Percentiles rank a stretch among this genome's conserved stretches.
These are phyloP conservation scores for Cheirogaleus medius DNA, from an alignment of 2,113 vertebrate species.

Conservation along the genomic window DNA sequence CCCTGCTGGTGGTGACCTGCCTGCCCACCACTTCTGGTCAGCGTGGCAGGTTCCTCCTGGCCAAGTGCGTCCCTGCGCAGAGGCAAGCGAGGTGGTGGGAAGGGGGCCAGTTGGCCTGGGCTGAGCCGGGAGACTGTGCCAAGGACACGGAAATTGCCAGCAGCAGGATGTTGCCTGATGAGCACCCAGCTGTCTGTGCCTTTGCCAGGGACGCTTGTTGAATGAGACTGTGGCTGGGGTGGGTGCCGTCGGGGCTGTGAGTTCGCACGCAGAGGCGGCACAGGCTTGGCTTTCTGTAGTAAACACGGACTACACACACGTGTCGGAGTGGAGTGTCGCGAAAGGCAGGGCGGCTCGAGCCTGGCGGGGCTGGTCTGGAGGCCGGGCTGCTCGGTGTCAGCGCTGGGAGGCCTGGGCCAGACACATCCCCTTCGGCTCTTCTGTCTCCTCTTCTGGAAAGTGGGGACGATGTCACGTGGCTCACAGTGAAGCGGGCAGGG, in stretches of 20 bases:
- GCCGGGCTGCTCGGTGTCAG: accelerated
- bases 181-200: not conserved
- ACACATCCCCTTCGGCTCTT: accelerated
- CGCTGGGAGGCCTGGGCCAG: accelerated
- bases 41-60: accelerated
- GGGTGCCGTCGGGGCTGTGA: accelerated
- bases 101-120: not conserved
- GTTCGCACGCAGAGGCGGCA: not conserved
- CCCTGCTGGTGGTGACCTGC: too few relatives aligned
- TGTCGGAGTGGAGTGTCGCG: not conserved
- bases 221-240: not conserved
- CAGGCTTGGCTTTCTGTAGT: not conserved
- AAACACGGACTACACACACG: accelerated
- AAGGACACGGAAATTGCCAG: accelerated
- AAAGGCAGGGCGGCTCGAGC: not conserved
- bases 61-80: not conserved
- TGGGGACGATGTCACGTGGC: too few relatives aligned
- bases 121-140: not conserved
- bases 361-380: accelerated
- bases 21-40: accelerated
- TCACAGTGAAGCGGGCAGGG: accelerated
- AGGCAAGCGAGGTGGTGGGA: too few relatives aligned
- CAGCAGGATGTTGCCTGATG: not conserved
- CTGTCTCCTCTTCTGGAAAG: too few relatives aligned
- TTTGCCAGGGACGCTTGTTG: not conserved